Base-by-base conservation (phyloP, 2,113 vertebrate genomes). In the Rhabdomys dilectus region DNA sequence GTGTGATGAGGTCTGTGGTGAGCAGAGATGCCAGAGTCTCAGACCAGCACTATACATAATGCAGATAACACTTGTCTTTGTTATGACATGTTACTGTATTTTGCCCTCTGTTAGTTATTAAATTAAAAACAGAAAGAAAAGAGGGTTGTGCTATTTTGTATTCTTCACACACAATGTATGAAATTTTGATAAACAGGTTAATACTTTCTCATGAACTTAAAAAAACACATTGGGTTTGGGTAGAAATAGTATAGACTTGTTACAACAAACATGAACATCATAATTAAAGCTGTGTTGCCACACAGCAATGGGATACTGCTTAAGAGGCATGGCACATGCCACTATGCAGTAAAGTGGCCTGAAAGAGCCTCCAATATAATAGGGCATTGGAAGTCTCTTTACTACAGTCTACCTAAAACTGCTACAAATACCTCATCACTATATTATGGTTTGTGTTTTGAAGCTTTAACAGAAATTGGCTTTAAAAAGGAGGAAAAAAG, bases 401-500 rank as follows among this genome's bases (percentile, higher is more conserved):
- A 73, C 22, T 16, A 16, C 15, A 77, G 34, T n/a, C 58, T 62
- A 76, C 2, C 7, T 93, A 62, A 42, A 6, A 11, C 45, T 91
- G 34, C 31, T 85, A 2, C 64, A 86, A 81, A 62, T 81, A 81
- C 56, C 82, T 87, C 80, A 88, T 36, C 31, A 53, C 45, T 88
- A 56, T 56, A 15, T 39, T 76, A 12, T 17, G 60, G 62, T 89
- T 77, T 68, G 24, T 39, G 34, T 24, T 85, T 48, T 31, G 5
- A 70, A 76, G 22, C 12, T 60, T 24, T 95, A 77, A 72, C 60
- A 8, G 58, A 94, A 95, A 87, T 93, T 77, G 82, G 36, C 53
- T 88, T 89, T 88, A 31, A 62, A 15, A 86, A 24, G 45, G 8
- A 56, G 8, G 9, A 34, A 68, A 81, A 13, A 17, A 58, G n/a